Evolutionary conservation across 2,113 vertebrate genomes (phyloP).

Genomic region (Mus musculus): GRCm39 chr12:62553501-62554000

Average conservation of each 20-base stretch:
- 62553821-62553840: neutral
- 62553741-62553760: neutral
- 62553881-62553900: neutral
- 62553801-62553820: neutral
- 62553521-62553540: neutral
- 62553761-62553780: neutral
- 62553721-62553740: neutral
- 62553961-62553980: neutral
- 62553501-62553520: neutral
- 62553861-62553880: neutral
- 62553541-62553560: neutral
- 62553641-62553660: neutral
- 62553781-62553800: neutral
- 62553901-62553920: neutral
- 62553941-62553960: neutral
- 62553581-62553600: neutral
- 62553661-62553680: neutral
- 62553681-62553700: neutral
- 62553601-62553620: neutral
- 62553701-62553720: constrained; percentile 11
- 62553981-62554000: too few species aligned
- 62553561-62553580: neutral
- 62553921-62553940: neutral
- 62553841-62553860: neutral
- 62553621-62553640: neutral